Percentiles rank a stretch among this genome's conserved stretches.
phyloP scores from a whole-genome alignment of 2,888 invertebrate species.

The Leptogaster cylindrica region DNA sequence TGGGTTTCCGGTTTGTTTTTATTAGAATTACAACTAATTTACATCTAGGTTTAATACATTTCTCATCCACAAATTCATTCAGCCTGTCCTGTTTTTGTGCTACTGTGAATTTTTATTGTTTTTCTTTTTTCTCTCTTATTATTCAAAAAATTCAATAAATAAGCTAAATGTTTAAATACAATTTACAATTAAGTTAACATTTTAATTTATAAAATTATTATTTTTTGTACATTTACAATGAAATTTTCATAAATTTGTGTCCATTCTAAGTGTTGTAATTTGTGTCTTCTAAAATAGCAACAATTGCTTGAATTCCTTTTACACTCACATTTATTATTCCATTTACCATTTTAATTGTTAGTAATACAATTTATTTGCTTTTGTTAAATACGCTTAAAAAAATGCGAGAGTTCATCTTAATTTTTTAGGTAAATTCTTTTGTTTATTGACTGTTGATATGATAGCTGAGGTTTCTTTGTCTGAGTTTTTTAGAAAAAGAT shows the following conservation, averaged over 20 bases:
- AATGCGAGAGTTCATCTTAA: too few species aligned
- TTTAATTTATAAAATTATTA: conserved; percentile 44
- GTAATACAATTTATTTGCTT: conserved; percentile 16
- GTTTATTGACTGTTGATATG: conserved; percentile 31
- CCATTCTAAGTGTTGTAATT: too few species aligned
- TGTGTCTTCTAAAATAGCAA: conserved; percentile 44
- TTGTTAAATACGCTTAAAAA: too few species aligned
- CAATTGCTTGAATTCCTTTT: conserved; percentile 35
- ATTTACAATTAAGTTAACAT: conserved; percentile 43
- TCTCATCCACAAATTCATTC: not conserved
- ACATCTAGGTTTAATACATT: not conserved
- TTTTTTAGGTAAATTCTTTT: conserved; percentile 7
- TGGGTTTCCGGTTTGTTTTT: not conserved
- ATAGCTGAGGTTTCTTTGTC: conserved; percentile 18
- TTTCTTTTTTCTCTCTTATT: conserved; percentile 42
- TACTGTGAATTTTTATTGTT: conserved; percentile 15
- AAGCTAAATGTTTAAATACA: not conserved
- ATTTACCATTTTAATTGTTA: conserved; percentile 40
- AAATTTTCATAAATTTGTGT: conserved; percentile 14
- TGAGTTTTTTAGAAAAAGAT: not conserved
- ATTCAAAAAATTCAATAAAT: not conserved
- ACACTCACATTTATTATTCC: conserved; percentile 10
- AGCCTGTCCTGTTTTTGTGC: not conserved
- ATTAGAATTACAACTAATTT: too few species aligned
- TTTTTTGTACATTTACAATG: conserved; percentile 39